These are phyloP conservation scores for Potamilus streckersoni DNA, from an alignment of 1,140 invertebrate genomes.

Conservation along the genomic window DNA sequence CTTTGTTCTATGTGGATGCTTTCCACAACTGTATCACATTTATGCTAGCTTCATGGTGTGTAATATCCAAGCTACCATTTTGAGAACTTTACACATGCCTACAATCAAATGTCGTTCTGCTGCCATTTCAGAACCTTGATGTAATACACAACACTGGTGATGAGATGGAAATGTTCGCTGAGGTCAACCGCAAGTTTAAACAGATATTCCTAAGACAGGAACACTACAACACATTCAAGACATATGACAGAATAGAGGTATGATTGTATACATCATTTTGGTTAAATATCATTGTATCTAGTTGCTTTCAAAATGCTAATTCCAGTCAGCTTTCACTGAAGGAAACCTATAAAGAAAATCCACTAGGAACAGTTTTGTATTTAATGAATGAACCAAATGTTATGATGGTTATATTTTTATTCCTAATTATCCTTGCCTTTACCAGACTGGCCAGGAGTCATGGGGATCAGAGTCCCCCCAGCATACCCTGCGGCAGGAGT, in stretches of 20 bases:
- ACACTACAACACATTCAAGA: constrained; percentile 62
- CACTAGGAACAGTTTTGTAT: too few relatives aligned
- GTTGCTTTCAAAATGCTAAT: too few relatives aligned
- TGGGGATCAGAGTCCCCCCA: constrained; percentile 61
- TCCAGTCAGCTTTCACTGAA: too few relatives aligned
- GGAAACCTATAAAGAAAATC: too few relatives aligned
- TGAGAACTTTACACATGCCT: background rate
- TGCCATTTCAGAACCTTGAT: constrained; percentile 53
- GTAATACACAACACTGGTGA: constrained; percentile 60
- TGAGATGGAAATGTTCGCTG: constrained; percentile 68
- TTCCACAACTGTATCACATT: too few relatives aligned
- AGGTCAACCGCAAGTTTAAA: constrained; percentile 62
- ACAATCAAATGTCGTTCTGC: background rate
- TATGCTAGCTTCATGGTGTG: too few relatives aligned
- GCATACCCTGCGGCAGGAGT: constrained; percentile 63
- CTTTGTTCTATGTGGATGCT: too few relatives aligned
- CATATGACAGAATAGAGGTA: constrained; percentile 64
- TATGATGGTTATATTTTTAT: too few relatives aligned
- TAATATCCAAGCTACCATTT: too few relatives aligned
- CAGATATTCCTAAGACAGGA: constrained; percentile 64
- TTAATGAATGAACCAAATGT: too few relatives aligned
- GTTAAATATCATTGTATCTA: too few relatives aligned
- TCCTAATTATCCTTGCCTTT: background rate
- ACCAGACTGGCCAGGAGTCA: constrained; percentile 57
- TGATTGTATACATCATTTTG: background rate